These are phyloP conservation scores for Cossypha dichroa DNA, from an alignment of 2,797 vertebrate genomes.

Conservation along the genomic window DNA sequence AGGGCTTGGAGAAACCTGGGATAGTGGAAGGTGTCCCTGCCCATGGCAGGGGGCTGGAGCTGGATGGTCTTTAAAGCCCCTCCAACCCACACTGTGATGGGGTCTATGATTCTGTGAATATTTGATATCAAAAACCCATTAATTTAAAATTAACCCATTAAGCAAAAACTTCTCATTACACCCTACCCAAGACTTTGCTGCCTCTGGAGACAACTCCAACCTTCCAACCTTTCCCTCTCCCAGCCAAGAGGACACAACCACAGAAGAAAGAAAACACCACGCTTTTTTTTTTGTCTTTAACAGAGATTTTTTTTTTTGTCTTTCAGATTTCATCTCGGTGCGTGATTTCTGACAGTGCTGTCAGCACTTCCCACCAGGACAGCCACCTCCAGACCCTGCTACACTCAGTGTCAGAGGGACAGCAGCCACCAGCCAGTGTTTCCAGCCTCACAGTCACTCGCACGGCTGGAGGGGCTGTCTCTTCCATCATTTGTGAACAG, in stretches of 20 bases:
- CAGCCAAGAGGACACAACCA: neutral
- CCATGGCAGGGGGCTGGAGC: neutral
- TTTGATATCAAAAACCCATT: neutral
- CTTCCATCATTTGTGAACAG: constrained; percentile 61
- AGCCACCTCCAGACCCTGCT: constrained; percentile 21
- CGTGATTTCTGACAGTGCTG: constrained; percentile 23
- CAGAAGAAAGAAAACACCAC: neutral
- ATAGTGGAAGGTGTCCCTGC: neutral
- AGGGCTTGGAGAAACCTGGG: neutral
- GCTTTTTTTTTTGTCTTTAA: neutral
- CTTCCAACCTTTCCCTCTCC: neutral
- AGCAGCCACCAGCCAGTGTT: neutral
- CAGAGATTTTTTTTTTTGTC: neutral
- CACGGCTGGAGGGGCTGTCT: neutral
- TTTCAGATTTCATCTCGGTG: constrained; percentile 64
- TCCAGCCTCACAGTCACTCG: neutral
- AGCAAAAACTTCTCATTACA: neutral
- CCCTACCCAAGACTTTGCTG: neutral
- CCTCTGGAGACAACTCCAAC: neutral
- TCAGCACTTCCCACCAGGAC: constrained; percentile 14
- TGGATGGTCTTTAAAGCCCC: neutral
- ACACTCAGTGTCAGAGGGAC: constrained; percentile 48
- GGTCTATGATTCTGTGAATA: neutral
- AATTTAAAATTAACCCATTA: neutral
- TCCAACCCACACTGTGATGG: neutral